These are phyloP conservation scores for Phortica magna DNA, from an alignment of 2,888 invertebrate species.

Conservation along the genomic window DNA sequence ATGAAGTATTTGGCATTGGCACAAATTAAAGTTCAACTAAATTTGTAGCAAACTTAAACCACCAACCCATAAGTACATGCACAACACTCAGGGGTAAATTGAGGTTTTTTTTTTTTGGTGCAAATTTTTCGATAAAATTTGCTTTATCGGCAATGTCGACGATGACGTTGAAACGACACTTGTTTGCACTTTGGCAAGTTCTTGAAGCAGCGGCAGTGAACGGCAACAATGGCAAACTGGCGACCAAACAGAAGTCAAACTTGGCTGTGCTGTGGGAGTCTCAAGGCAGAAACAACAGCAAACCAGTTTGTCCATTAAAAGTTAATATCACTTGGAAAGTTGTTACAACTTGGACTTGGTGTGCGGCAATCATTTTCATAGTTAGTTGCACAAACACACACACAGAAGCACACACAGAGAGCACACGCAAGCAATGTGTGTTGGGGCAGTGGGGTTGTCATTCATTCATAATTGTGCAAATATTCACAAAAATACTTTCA, in stretches of 20 bases:
- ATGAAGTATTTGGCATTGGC: no score
- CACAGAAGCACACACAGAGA: constrained; percentile 20
- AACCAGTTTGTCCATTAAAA: constrained; percentile 70
- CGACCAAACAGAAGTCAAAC: neutral
- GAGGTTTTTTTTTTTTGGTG: neutral
- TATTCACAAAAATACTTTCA: constrained; percentile 10
- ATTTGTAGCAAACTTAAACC: no score
- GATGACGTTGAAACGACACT: neutral
- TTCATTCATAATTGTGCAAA: constrained; percentile 1
- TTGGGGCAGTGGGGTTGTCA: neutral
- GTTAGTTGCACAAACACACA: constrained; percentile 63
- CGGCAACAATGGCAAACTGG: neutral
- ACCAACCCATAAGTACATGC: no score
- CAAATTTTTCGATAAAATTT: constrained; percentile 1
- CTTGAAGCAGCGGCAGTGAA: neutral
- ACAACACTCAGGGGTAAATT: neutral
- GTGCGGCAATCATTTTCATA: constrained; percentile 64
- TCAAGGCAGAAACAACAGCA: constrained; percentile 17
- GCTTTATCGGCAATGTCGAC: constrained; percentile 6
- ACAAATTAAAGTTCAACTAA: no score
- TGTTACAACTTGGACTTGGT: constrained; percentile 47
- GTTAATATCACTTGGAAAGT: constrained; percentile 72
- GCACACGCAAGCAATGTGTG: neutral
- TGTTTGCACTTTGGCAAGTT: neutral
- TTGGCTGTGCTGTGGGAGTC: neutral